Evolutionary conservation across 2,888 invertebrate species (phyloP).

Genomic region (Cerastoderma edule): DNA sequence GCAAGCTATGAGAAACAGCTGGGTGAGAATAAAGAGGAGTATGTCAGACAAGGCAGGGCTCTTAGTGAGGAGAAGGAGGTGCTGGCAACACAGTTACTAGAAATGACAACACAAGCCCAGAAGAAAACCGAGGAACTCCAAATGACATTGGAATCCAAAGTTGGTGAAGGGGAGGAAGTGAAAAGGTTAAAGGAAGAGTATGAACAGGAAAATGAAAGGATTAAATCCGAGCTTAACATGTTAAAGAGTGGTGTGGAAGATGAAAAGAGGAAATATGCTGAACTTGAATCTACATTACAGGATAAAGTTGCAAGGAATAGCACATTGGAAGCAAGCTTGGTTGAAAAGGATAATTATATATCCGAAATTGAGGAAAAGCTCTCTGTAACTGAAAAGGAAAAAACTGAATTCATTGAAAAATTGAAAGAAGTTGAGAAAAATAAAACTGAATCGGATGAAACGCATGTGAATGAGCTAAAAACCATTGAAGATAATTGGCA

Average conservation of each 20-base stretch:
- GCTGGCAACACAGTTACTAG: slow-evolving; percentile 72
- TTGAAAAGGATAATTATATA: slow-evolving; percentile 23
- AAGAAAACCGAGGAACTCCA: slow-evolving; percentile 65
- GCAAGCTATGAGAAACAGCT: slow-evolving; percentile 76
- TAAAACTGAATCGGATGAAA: slow-evolving; percentile 54
- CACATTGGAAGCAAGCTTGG: slow-evolving; percentile 7
- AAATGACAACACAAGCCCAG: slow-evolving; percentile 67
- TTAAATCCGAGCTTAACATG: slow-evolving; percentile 23
- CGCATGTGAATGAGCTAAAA: slow-evolving; percentile 60
- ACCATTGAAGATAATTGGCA: slow-evolving; percentile 64
- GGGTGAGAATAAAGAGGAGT: slow-evolving; percentile 66
- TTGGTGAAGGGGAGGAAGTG: slow-evolving; percentile 65
- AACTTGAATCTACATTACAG: slow-evolving; percentile 10
- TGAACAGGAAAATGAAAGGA: slow-evolving; percentile 35
- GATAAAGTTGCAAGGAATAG: slow-evolving; percentile 14
- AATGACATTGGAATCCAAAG: slow-evolving; percentile 62
- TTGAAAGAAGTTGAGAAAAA: slow-evolving; percentile 49
- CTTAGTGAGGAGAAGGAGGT: slow-evolving; percentile 67
- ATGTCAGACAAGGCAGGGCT: slow-evolving; percentile 66
- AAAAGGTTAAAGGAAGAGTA: slow-evolving; percentile 25
- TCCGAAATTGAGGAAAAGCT: slow-evolving; percentile 29
- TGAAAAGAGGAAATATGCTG: slow-evolving; percentile 22
- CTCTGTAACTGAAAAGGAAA: slow-evolving; percentile 28
- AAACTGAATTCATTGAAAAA: slow-evolving; percentile 9
- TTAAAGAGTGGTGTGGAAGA: slow-evolving; percentile 25